Percentiles rank a stretch among this genome's conserved stretches.
These are phyloP conservation scores for Eublepharis macularius DNA, from an alignment of 2,113 vertebrate species.

Conservation along the genomic window DNA sequence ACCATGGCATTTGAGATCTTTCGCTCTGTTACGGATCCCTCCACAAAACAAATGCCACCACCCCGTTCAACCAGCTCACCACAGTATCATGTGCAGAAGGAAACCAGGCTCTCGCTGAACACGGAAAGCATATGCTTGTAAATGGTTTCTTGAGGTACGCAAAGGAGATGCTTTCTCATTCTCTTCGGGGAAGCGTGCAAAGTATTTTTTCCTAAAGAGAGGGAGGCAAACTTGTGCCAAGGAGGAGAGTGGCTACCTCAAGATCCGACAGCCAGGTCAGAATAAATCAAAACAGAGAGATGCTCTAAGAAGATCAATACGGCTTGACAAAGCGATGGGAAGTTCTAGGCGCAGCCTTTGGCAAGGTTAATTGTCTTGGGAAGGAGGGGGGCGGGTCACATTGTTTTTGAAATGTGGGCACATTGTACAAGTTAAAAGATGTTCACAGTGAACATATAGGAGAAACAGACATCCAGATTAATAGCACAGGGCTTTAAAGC, in stretches of 20 bases:
- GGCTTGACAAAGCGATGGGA: background rate
- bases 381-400: background rate
- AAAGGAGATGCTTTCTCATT: background rate
- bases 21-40: background rate
- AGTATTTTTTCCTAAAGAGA: background rate
- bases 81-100: background rate
- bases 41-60: background rate
- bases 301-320: background rate
- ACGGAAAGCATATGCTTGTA: background rate
- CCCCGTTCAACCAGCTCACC: background rate
- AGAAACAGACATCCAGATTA: background rate
- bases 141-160: background rate
- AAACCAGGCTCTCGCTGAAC: background rate
- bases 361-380: background rate
- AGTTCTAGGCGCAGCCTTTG: background rate
- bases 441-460: no score
- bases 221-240: background rate
- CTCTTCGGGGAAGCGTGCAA: background rate
- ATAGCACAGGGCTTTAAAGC: background rate
- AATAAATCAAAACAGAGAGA: background rate
- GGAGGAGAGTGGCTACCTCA: background rate
- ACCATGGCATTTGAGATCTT: background rate
- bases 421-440: background rate
- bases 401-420: background rate
- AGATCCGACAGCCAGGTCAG: background rate